Percentiles rank a stretch among this genome's conserved stretches.
Conservation (phyloP, 2,113 vertebrate genomes). For the Hydropotes inermis region DNA sequence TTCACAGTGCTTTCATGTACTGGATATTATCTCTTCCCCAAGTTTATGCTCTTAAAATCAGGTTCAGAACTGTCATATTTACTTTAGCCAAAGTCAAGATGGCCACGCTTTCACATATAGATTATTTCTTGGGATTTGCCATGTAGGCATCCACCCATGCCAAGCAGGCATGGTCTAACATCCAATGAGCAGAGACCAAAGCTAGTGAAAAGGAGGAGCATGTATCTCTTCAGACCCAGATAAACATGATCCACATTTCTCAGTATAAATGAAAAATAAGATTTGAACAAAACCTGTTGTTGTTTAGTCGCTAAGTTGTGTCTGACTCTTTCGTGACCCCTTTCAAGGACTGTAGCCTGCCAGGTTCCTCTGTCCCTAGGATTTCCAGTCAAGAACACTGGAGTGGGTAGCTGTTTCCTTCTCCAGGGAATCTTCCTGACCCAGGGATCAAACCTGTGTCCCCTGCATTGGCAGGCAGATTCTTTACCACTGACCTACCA, state of each 20-base stretch:
- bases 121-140: not conserved
- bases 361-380: not conserved
- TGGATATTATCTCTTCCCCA: not conserved
- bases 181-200: not conserved
- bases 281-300: not conserved
- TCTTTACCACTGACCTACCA: not conserved
- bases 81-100: not conserved
- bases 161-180: not conserved
- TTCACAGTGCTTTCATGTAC: not conserved
- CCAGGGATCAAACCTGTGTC: not conserved
- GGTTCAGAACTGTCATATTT: not conserved
- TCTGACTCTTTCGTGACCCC: not conserved
- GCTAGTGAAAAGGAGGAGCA: too few relatives aligned
- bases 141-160: not conserved
- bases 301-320: not conserved
- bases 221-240: not conserved
- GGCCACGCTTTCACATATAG: not conserved
- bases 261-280: not conserved
- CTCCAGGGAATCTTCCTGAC: not conserved
- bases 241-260: not conserved
- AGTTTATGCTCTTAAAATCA: not conserved
- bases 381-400: not conserved
- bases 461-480: not conserved
- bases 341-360: not conserved
- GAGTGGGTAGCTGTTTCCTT: not conserved